phyloP scores from a whole-genome alignment of 2,113 vertebrate species.

The Numida meleagris region DNA sequence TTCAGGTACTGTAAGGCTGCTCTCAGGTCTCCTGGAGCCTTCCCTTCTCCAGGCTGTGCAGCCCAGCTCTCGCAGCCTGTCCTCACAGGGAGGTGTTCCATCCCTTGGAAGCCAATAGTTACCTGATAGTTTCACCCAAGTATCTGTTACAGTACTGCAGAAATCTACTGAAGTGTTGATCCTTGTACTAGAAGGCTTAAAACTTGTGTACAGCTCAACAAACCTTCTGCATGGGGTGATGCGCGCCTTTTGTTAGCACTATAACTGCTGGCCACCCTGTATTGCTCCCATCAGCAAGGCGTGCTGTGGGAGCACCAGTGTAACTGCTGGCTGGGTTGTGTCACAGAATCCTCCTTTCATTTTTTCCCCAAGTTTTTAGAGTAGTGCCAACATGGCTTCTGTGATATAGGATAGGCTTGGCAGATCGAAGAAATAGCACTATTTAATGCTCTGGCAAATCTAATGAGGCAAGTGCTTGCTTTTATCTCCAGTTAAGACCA shows the following conservation, averaged over 20 bases:
- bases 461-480: background rate
- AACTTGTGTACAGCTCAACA: background rate
- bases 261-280: background rate
- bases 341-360: background rate
- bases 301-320: rapidly evolving
- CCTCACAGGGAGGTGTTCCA: too few species aligned
- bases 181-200: background rate
- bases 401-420: rapidly evolving
- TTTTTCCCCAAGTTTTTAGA: background rate
- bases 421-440: background rate
- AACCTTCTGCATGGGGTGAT: background rate
- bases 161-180: background rate
- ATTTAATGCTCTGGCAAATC: too few species aligned
- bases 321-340: rapidly evolving
- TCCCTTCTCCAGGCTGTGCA: too few species aligned
- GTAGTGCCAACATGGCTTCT: too few species aligned
- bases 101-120: background rate
- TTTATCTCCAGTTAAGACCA: background rate
- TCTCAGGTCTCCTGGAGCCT: too few species aligned
- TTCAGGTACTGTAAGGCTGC: too few species aligned
- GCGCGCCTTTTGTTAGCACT: too few species aligned
- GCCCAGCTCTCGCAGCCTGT: too few species aligned
- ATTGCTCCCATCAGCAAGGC: too few species aligned
- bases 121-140: background rate
- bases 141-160: background rate